phyloP scores from a whole-genome alignment of 2,797 vertebrate genomes.

The Chlorospingus semifuscus region DNA sequence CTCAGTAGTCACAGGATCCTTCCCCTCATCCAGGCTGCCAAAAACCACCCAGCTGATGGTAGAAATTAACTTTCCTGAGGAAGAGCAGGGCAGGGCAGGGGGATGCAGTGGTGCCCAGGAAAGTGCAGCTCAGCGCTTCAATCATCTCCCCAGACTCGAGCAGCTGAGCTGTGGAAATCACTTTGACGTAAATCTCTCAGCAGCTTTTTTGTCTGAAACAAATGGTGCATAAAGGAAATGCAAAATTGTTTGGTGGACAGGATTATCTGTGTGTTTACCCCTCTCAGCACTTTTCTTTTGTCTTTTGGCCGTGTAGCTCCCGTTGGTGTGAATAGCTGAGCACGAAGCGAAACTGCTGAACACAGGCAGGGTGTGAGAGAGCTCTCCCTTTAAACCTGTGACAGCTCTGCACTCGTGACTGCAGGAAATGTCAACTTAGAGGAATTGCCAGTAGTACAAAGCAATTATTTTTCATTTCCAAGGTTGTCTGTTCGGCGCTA shows the following conservation, averaged over 20 bases:
- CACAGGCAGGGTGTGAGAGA: neutral
- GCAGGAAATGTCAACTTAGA: neutral
- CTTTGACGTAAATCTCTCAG: constrained; percentile 41
- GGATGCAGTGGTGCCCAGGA: neutral
- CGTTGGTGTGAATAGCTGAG: neutral
- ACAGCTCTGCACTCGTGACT: neutral
- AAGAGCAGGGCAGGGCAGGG: neutral
- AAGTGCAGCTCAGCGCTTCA: neutral
- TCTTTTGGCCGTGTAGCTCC: neutral
- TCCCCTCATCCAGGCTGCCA: neutral
- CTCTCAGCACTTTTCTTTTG: constrained; percentile 45
- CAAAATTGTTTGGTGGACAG: constrained; percentile 39
- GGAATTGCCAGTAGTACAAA: neutral
- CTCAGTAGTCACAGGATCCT: neutral
- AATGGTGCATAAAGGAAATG: constrained; percentile 58
- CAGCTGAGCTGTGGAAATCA: constrained; percentile 50
- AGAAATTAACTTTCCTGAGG: neutral
- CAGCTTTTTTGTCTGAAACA: constrained; percentile 36
- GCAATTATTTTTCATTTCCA: constrained; percentile 3
- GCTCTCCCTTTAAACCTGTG: neutral
- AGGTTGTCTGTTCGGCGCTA: neutral
- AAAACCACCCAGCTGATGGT: neutral
- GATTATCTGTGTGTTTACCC: constrained; percentile 42
- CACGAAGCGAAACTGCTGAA: neutral
- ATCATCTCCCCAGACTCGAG: neutral